Base-by-base conservation (phyloP, 2,113 vertebrate genomes). In the Alaudala cheleensis region DNA sequence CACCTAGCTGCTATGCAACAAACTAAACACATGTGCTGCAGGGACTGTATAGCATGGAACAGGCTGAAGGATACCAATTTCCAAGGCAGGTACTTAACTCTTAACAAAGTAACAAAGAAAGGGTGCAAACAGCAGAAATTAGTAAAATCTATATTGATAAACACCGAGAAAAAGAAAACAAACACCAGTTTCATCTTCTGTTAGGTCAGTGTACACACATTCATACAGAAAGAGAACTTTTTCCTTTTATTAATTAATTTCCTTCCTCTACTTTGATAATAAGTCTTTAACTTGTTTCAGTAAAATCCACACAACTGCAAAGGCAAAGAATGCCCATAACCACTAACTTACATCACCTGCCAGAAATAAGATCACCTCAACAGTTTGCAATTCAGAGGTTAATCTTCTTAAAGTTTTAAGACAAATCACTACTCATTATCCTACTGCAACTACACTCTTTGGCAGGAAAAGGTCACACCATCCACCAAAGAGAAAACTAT, bases 291-390 rank as follows among this genome's bases (percentile, higher is more conserved):
- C 12, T 66, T 50, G 11, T 54, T 81, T 67, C 53, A 57, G 40
- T 1, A 3, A 85, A 83, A 92, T 56, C 25, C 6, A 0, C 16
- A 39, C 13, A 83, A 88, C 49, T 83, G 47, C 64, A 70, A 74
- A 62, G 65, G 57, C 61, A 76, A 82, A 50, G 67, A 86, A 67
- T 40, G 40, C 78, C 31, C 23, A 47, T 14, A 92, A 80, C 51
- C 42, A 54, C 44, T 69, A 77, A 79, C 33, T 76, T 69, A 16
- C 6, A 86, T 42, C 61, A 90, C 53, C 54, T 89, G 45, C 28
- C 77, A 88, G 90, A 84, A 96, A 71, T 40, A 86, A 81, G 50
- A 92, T 81, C 95, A 93, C 69, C 54, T 83, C 80, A 92, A 66
- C 24, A 81, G 72, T 88, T 7, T 72, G 53, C 57, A 88, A 67